phyloP scores from a whole-genome alignment of 2,888 invertebrate genomes.

The Urechis unicinctus region DNA sequence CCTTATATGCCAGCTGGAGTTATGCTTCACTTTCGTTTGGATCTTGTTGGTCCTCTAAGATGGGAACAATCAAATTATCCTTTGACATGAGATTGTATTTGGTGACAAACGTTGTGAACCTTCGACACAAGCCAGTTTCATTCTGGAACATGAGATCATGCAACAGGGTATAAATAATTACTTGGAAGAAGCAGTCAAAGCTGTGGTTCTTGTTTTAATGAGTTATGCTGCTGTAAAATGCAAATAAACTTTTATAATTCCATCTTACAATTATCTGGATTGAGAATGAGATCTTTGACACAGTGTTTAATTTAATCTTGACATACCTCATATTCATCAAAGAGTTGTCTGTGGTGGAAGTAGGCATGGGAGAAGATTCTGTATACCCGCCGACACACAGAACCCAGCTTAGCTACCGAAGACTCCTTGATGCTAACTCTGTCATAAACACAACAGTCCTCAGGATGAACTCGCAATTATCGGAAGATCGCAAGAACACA shows the following conservation, averaged over 20 bases:
- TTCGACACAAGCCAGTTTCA: conserved; percentile 88
- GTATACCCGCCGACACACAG: conserved; percentile 96
- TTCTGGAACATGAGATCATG: conserved; percentile 54
- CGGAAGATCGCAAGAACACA: not conserved
- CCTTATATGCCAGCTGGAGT: no score
- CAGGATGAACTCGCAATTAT: not conserved
- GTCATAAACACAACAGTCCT: conserved; percentile 4
- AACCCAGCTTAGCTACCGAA: conserved; percentile 95
- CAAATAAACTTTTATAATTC: no score
- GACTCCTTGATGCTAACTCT: conserved; percentile 99
- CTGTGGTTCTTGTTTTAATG: no score
- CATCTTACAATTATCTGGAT: no score
- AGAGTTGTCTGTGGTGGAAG: conserved; percentile 93
- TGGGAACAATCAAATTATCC: conserved; percentile 96
- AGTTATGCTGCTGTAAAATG: no score
- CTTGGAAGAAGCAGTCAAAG: no score
- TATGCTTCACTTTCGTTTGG: conserved; percentile 13
- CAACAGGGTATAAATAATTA: not conserved
- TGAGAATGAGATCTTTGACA: no score
- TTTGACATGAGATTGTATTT: conserved; percentile 98
- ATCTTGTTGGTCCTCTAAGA: conserved; percentile 55
- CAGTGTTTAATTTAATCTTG: no score
- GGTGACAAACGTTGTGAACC: conserved; percentile 93
- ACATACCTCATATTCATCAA: conserved; percentile 89
- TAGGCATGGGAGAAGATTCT: conserved; percentile 99